Percentiles rank a stretch among this genome's conserved stretches.
These are phyloP conservation scores for Wasmannia auropunctata DNA, from an alignment of 1,140 invertebrate genomes.

Conservation along the genomic window DNA sequence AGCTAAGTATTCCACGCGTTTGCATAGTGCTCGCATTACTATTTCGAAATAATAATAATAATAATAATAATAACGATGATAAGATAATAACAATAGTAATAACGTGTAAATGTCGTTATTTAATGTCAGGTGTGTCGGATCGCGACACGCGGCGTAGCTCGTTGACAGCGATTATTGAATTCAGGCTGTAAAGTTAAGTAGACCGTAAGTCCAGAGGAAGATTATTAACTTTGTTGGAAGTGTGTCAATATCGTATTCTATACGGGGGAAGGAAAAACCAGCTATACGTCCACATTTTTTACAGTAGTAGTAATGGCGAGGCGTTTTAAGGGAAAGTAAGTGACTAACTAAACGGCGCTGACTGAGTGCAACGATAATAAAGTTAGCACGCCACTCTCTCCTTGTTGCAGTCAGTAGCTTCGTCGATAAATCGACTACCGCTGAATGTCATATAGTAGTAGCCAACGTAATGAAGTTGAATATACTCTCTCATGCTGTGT, in stretches of 20 bases:
- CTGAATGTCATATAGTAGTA: constrained; percentile 52
- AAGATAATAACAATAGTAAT: constrained; percentile 17
- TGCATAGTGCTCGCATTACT: constrained; percentile 33
- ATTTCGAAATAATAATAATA: constrained; percentile 23
- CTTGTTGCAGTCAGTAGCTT: constrained; percentile 52
- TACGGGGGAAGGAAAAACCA: constrained; percentile 9
- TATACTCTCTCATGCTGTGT: constrained; percentile 60
- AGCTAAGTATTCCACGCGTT: constrained; percentile 49
- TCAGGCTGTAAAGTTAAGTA: constrained; percentile 46
- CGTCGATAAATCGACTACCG: constrained; percentile 32
- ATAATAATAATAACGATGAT: constrained; percentile 16
- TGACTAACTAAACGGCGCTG: constrained; percentile 21
- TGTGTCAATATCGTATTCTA: constrained; percentile 45
- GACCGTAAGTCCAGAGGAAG: constrained; percentile 26
- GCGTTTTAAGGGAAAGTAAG: constrained; percentile 37
- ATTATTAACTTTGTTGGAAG: constrained; percentile 49
- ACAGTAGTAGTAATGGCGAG: constrained; percentile 35
- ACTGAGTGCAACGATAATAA: constrained; percentile 60
- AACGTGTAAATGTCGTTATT: constrained; percentile 54
- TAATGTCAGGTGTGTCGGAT: constrained; percentile 50
- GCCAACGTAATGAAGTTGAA: constrained; percentile 53
- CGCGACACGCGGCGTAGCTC: constrained; percentile 29
- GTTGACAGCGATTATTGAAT: constrained; percentile 44
- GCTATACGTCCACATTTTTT: constrained; percentile 59
- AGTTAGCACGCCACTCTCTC: constrained; percentile 27